Base-by-base conservation (phyloP, 2,797 vertebrate genomes). In the Parotocinclus haroldoi region DNA sequence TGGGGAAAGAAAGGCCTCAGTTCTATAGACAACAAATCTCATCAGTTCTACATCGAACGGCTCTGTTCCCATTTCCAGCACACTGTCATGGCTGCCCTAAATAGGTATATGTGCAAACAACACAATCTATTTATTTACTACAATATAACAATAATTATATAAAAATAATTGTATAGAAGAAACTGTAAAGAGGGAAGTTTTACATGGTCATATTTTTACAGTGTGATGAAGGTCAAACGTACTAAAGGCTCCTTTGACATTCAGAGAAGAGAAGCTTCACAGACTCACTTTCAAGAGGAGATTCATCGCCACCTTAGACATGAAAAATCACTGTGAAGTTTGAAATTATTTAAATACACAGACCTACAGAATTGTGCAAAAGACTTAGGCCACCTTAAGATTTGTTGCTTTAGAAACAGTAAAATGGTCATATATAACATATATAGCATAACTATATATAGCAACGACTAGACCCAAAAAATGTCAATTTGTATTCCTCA, bases 1-100 rank as follows among this genome's bases (percentile, higher is more conserved):
- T 90, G 85, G 82, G 86, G 81, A 54, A 77, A 37, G 74, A 80
- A 78, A 27, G 86, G 86, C 62, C 79, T 89, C 62, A 81, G 75
- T 71, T 78, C 82, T 17, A 67, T 80, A 59, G 77, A 75, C 56
- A 89, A 84, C 76, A 77, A 74, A 48, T 85, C 84, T 17, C 72
- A 78, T 76, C 81, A 74, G 50, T 89, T 84, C 74, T 89, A 89
- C 73, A 78, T 79, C 0, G 77, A 89, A 3, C 57, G 65, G 1
- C 78, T 89, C 58, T 74, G 73, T 63, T 79, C 48, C 19, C 84
- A 88, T 59, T 84, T 89, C 68, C 77, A 83, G 48, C 83, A 80
- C 57, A 86, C 75, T 12, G 79, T 84, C 17, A 75, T 77, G 44
- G 51, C 58, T 54, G 80, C 83, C 3, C 75, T 89, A 37, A 83